Evolutionary conservation across 2,888 invertebrate genomes (phyloP).

Genomic region (Dascillus cervinus): DNA sequence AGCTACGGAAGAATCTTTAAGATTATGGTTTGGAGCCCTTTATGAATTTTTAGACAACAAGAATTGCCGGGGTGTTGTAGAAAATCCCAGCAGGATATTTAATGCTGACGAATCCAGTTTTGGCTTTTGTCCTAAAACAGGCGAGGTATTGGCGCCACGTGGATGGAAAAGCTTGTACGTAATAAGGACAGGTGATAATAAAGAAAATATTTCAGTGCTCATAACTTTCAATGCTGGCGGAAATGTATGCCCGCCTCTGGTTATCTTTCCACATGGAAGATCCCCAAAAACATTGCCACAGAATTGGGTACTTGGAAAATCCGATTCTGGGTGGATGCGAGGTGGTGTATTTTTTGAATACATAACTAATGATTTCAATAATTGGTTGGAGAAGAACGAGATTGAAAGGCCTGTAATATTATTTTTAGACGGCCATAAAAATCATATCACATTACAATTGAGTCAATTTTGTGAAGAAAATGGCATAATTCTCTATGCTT

Average conservation of each 20-base stretch:
- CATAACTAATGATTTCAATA: constrained; percentile 13
- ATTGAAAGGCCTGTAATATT: constrained; percentile 18
- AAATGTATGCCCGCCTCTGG: constrained; percentile 12
- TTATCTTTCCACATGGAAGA: constrained; percentile 18
- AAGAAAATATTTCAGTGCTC: too few species aligned
- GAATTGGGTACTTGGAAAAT: constrained; percentile 17
- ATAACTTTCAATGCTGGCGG: constrained; percentile 8
- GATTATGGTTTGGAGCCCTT: too few species aligned
- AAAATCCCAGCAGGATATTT: constrained; percentile 1
- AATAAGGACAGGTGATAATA: constrained; percentile 7
- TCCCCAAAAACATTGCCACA: constrained; percentile 17
- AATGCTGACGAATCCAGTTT: too few species aligned
- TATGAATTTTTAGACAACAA: neutral
- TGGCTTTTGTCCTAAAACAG: too few species aligned
- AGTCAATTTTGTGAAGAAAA: too few species aligned
- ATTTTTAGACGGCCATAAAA: constrained; percentile 23
- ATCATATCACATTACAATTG: constrained; percentile 18
- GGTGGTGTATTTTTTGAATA: constrained; percentile 16
- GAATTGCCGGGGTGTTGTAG: neutral
- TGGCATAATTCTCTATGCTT: too few species aligned
- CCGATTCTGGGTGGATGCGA: constrained; percentile 23
- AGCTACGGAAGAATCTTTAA: constrained; percentile 1
- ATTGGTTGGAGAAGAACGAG: constrained; percentile 12
- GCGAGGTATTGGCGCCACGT: constrained; percentile 9
- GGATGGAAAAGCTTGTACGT: constrained; percentile 7